These are phyloP conservation scores for Caenorhabditis inopinata DNA, from an alignment of 1,140 invertebrate species.

Conservation along the genomic window DNA sequence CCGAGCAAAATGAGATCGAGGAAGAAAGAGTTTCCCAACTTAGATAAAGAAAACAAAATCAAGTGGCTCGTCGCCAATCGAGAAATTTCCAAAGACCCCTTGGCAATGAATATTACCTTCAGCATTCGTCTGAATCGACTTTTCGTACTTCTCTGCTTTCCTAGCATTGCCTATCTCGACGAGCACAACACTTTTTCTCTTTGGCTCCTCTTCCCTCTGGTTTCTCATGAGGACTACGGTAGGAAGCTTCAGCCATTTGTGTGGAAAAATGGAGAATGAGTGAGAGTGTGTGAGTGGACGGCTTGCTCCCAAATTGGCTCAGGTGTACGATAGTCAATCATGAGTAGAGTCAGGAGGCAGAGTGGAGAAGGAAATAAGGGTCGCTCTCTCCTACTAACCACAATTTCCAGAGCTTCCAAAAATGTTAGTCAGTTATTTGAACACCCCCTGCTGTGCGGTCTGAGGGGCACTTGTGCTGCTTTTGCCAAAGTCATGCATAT, in stretches of 20 bases:
- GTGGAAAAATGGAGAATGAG: not conserved
- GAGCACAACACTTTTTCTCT: not conserved
- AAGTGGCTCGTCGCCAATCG: not conserved
- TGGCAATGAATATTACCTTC: not conserved
- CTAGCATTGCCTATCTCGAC: not conserved
- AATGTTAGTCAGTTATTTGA: slow-evolving; percentile 28
- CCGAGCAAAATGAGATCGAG: not conserved
- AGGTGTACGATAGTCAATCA: slow-evolving; percentile 31
- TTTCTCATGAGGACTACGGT: not conserved
- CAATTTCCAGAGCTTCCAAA: not conserved
- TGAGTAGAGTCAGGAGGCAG: slow-evolving; percentile 18
- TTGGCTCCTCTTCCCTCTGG: not conserved
- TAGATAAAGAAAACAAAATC: not conserved
- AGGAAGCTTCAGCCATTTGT: slow-evolving; percentile 18
- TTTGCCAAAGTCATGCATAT: slow-evolving; percentile 25
- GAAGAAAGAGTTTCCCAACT: not conserved
- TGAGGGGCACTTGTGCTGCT: slow-evolving; percentile 21
- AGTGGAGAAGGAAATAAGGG: not conserved
- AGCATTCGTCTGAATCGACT: not conserved
- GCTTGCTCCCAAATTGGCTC: slow-evolving; percentile 22
- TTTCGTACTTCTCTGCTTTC: not conserved
- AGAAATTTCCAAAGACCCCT: not conserved
- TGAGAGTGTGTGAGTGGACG: not conserved
- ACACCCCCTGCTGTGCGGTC: slow-evolving; percentile 13
- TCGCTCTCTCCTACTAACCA: too few species aligned